Evolutionary conservation across 2,113 vertebrate species (phyloP).

Genomic region (Crotophaga sulcirostris): DNA sequence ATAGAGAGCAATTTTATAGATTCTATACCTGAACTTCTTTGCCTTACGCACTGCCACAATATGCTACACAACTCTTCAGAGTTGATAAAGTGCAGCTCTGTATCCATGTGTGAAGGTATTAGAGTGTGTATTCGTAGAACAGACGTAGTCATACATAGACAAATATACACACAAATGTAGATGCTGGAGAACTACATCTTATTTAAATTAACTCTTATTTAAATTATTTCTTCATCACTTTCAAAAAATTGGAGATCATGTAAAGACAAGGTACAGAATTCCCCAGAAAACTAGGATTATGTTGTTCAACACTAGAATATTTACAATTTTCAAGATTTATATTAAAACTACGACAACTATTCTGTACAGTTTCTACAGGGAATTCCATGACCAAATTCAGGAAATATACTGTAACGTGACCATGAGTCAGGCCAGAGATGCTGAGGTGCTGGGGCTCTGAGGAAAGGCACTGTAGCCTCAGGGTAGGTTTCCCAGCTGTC

Average conservation of each 20-base stretch:
- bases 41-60: accelerated
- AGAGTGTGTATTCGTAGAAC: accelerated
- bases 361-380: background rate
- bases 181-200: background rate
- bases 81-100: background rate
- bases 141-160: accelerated
- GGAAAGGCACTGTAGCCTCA: background rate
- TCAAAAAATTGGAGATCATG: background rate
- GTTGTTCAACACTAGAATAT: background rate
- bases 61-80: background rate
- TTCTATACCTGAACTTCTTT: background rate
- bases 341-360: background rate
- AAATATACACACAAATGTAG: background rate
- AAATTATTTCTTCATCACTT: background rate
- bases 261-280: background rate
- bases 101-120: background rate
- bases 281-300: background rate
- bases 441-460: background rate
- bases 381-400: background rate
- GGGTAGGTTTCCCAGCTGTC: background rate
- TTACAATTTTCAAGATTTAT: background rate
- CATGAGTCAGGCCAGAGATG: background rate
- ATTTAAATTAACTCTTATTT: background rate
- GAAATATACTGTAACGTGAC: background rate
- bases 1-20: background rate